These are phyloP conservation scores for Sylvia atricapilla DNA, from an alignment of 2,113 vertebrate genomes.

Conservation along the genomic window DNA sequence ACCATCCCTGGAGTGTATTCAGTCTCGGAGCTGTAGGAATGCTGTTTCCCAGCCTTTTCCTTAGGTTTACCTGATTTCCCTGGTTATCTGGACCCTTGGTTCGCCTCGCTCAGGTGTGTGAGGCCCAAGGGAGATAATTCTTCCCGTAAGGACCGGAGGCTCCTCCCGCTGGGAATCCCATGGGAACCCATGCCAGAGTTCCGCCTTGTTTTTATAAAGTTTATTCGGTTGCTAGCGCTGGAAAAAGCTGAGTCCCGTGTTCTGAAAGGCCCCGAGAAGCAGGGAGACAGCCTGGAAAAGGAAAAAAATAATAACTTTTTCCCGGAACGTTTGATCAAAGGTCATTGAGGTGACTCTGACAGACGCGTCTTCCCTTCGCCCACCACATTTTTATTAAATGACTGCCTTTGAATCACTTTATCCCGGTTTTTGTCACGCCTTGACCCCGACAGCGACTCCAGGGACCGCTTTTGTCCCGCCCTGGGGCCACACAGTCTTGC, in stretches of 20 bases:
- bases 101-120: background rate
- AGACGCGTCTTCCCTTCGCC: background rate
- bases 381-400: background rate
- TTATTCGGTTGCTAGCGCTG: background rate
- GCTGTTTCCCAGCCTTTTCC: background rate
- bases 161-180: background rate
- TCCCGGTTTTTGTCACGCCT: background rate
- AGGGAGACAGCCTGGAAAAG: background rate
- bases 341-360: background rate
- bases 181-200: background rate
- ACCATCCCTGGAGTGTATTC: background rate
- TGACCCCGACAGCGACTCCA: background rate
- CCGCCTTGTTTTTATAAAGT: background rate
- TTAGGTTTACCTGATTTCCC: background rate
- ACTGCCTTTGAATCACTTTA: background rate
- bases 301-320: background rate
- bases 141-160: background rate
- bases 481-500: background rate
- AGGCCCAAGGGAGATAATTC: accelerated
- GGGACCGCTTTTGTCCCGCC: background rate
- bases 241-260: background rate
- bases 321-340: background rate
- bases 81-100: too few relatives aligned
- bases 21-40: background rate
- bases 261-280: background rate